A percentile compares a stretch with the other conserved stretches of the same genome.
Evolutionary conservation across 92 coral and sea anemone species (phyloP).

Genomic region (Galaxea fascicularis): DNA sequence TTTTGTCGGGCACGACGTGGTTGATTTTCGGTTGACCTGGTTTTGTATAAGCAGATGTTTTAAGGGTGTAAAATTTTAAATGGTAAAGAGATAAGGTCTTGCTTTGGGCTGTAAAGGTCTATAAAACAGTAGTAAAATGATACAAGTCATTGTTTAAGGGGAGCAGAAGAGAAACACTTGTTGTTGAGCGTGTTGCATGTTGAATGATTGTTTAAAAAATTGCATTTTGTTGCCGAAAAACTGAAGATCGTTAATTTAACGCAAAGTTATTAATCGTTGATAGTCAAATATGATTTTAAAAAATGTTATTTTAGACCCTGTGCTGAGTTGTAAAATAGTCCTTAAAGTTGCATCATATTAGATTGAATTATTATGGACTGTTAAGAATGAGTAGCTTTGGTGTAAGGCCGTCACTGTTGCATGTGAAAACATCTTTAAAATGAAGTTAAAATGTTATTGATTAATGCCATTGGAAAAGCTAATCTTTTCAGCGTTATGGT

Average conservation of each 20-base stretch:
- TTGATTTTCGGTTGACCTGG: neutral
- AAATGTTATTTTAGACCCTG: neutral
- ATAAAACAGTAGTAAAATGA: neutral
- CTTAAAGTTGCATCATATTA: neutral
- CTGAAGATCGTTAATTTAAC: too few relatives aligned
- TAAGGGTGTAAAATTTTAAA: neutral
- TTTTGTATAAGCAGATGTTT: neutral
- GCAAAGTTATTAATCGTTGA: neutral
- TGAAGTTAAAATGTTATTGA: neutral
- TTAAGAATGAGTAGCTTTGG: neutral
- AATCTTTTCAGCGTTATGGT: too few relatives aligned
- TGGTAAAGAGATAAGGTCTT: neutral
- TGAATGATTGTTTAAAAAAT: neutral
- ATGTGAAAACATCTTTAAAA: conserved; percentile 3
- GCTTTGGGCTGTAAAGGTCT: neutral
- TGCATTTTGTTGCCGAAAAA: neutral
- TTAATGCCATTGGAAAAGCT: neutral
- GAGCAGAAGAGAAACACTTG: neutral
- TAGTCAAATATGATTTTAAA: neutral
- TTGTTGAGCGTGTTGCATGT: neutral
- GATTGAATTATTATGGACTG: neutral
- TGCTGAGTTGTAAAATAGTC: neutral
- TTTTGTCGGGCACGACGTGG: neutral
- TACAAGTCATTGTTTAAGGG: neutral
- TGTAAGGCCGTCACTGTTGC: neutral